phyloP scores from a whole-genome alignment of 1,140 invertebrate genomes.

The Drosophila azteca region DNA sequence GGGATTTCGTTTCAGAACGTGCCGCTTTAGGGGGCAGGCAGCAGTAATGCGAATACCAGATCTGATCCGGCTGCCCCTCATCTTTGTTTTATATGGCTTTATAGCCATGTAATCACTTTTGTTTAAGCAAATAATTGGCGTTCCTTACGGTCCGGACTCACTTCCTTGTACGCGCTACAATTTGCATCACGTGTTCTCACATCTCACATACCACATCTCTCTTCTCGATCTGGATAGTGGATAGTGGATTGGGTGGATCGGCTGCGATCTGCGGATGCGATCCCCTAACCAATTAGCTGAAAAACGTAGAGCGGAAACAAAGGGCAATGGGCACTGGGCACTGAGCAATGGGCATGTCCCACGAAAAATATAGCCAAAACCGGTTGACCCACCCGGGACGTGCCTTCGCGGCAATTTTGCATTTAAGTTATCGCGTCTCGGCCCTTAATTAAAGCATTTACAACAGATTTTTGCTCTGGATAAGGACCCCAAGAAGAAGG shows the following conservation, averaged over 20 bases:
- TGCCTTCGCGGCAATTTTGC: slow-evolving; percentile 64
- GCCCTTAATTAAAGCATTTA: slow-evolving; percentile 75
- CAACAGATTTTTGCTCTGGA: slow-evolving; percentile 61
- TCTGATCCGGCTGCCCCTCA: slow-evolving; percentile 21
- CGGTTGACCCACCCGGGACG: slow-evolving; percentile 51
- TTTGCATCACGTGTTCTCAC: slow-evolving; percentile 22
- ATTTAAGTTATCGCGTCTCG: slow-evolving; percentile 70
- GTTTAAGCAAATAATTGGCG: slow-evolving; percentile 67
- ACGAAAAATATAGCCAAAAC: slow-evolving; percentile 39
- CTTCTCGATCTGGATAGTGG: too few relatives aligned
- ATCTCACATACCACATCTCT: slow-evolving; percentile 11
- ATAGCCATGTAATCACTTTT: slow-evolving; percentile 57
- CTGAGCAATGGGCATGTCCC: slow-evolving; percentile 48
- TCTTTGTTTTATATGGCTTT: slow-evolving; percentile 40
- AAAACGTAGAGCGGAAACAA: slow-evolving; percentile 23
- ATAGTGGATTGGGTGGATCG: background rate
- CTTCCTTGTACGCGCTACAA: slow-evolving; percentile 50
- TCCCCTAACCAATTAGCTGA: slow-evolving; percentile 46
- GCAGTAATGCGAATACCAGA: slow-evolving; percentile 25
- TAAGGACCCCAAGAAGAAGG: slow-evolving; percentile 33
- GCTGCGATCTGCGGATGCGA: background rate
- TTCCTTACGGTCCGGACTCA: slow-evolving; percentile 45
- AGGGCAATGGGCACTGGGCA: slow-evolving; percentile 51
- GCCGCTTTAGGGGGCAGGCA: slow-evolving; percentile 27
- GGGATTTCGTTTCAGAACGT: slow-evolving; percentile 70